Conservation (phyloP, 1,140 invertebrate species). For the Temnothorax nylanderi region DNA sequence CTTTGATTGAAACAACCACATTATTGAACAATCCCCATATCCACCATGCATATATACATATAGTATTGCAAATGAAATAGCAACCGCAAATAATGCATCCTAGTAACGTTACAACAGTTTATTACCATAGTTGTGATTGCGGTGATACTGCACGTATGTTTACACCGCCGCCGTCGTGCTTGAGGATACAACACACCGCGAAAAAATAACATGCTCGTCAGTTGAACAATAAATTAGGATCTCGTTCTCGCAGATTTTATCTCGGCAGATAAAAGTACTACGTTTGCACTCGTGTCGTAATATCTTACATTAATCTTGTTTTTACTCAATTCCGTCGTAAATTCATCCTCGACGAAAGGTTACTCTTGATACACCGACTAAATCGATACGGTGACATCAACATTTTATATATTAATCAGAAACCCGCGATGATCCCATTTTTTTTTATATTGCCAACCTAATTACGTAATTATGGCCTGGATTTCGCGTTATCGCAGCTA, state of each 20-base stretch:
- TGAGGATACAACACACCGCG: neutral
- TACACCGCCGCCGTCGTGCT: constrained; percentile 8
- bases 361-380: constrained; percentile 29
- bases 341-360: constrained; percentile 45
- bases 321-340: constrained; percentile 17
- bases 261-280: neutral
- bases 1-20: neutral
- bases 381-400: constrained; percentile 55
- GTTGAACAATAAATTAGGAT: constrained; percentile 9
- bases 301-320: constrained; percentile 56
- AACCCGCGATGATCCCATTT: constrained; percentile 43
- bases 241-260: constrained; percentile 9
- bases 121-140: constrained; percentile 8
- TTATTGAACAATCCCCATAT: neutral
- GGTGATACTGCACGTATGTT: constrained; percentile 29
- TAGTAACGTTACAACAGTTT: neutral
- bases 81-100: constrained; percentile 23
- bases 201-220: constrained; percentile 10
- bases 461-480: constrained; percentile 66
- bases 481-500: constrained; percentile 48
- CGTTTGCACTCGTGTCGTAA: constrained; percentile 19
- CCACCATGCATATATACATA: neutral
- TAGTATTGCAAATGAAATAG: constrained; percentile 10
- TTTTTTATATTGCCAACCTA: constrained; percentile 64
- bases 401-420: constrained; percentile 35